phyloP scores from a whole-genome alignment of 2,888 invertebrate species.

The Philereme transversata region DNA sequence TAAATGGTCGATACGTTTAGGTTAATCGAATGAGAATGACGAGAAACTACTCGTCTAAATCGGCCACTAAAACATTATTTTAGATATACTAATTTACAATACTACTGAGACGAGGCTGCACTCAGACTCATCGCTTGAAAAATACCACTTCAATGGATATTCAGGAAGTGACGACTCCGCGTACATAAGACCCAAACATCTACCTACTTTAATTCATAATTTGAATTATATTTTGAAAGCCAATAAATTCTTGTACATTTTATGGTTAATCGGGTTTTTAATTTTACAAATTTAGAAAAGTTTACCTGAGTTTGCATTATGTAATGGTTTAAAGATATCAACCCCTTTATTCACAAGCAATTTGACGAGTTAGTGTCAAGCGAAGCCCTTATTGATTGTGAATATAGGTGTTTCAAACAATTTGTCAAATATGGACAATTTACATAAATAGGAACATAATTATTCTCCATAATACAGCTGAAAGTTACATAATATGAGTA shows the following conservation, averaged over 20 bases:
- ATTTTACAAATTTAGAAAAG: slow-evolving; percentile 37
- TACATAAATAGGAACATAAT: no score
- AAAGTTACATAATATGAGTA: background rate
- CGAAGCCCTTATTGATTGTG: background rate
- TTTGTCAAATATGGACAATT: no score
- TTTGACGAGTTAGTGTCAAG: no score
- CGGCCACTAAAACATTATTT: no score
- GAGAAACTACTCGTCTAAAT: no score
- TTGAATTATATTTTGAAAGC: slow-evolving; percentile 17
- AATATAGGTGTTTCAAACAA: background rate
- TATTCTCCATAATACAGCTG: background rate
- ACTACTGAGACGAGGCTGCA: background rate
- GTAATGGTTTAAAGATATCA: background rate
- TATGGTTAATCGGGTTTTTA: slow-evolving; percentile 20
- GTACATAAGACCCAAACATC: slow-evolving; percentile 16
- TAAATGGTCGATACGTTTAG: no score
- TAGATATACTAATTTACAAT: no score
- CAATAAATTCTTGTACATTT: slow-evolving; percentile 13
- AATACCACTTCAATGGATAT: background rate
- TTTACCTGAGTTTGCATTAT: slow-evolving; percentile 1
- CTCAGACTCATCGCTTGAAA: background rate
- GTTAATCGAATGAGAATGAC: no score
- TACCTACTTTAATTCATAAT: background rate
- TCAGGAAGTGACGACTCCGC: no score
- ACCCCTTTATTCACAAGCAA: slow-evolving; percentile 7